A percentile compares a stretch with the other conserved stretches of the same genome.
Evolutionary conservation across 2,888 invertebrate species (phyloP).

Genomic region (Heliconius ethilla): DNA sequence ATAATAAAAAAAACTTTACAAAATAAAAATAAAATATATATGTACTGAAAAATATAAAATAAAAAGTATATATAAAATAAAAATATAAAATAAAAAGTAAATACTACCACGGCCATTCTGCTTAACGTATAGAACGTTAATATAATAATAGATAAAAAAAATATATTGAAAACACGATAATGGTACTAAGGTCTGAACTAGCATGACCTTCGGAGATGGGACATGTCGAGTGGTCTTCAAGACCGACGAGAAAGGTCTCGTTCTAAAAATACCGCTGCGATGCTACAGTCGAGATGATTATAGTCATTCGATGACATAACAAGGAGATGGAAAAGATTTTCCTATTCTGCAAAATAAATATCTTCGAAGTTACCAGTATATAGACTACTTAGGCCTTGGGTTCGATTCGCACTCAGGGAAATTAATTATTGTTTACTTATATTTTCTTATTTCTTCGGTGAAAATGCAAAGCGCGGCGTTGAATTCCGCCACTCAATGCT

Average conservation of each 20-base stretch:
- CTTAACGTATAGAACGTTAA: background rate
- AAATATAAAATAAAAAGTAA: no score
- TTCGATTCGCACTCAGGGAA: no score
- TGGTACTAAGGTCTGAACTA: constrained; percentile 21
- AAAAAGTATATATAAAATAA: no score
- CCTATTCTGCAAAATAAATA: background rate
- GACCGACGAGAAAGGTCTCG: constrained; percentile 29
- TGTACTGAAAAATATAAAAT: no score
- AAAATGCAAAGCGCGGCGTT: no score
- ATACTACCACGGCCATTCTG: background rate
- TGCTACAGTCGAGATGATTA: background rate
- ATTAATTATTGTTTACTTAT: no score
- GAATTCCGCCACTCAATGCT: no score
- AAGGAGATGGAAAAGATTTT: background rate
- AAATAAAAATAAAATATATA: no score
- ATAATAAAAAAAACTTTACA: no score
- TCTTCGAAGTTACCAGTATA: no score
- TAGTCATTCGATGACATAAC: background rate
- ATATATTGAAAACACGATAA: constrained; percentile 18
- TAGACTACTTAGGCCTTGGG: no score
- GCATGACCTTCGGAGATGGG: constrained; percentile 25
- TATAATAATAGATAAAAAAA: constrained; percentile 17
- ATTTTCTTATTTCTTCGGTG: no score
- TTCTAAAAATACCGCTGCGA: constrained; percentile 34
- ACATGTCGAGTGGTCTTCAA: constrained; percentile 32